Evolutionary conservation across 2,797 vertebrate genomes (phyloP), one percentile per base, ranked within the genome.

Genomic region (Melanotaenia parkinsoni): DNA sequence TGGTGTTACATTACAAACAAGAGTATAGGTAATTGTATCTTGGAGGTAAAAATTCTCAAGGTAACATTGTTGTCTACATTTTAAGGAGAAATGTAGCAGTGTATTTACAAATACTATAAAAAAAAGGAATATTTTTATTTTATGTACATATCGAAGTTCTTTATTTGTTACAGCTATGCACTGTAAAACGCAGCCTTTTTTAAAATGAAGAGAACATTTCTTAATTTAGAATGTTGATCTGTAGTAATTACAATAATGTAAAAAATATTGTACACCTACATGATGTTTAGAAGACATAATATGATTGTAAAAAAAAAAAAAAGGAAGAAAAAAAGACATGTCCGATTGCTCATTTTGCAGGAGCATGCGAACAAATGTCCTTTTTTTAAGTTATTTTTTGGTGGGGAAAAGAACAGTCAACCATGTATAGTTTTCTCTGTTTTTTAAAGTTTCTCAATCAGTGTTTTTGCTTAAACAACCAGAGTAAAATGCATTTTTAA

Each of bases 121-220:
- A 85, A 85, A 95, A 97, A 95, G 91, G 93, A 97, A 95, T 96
- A 97, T 98, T 98, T 99, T 99, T 98, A 96, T 98, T 98, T 97
- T 96, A 86, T 98, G 97, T 99, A 98, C 93, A 99, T 98, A 97
- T 93, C 94, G 90, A 96, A 93, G 95, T 95, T 96, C 93, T 97
- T 97, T 97, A 96, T 99, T 98, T 97, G 97, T 99, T 99, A 98
- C 96, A 97, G 98, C 98, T 99, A 98, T 99, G 98, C 98, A 98
- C 98, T 99, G 98, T 99, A 99, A 94, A 98, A 99, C 95, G 96
- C 97, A 98, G 97, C 97, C 95, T 98, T 98, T 99, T 97, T 97
- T 95, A 80, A 88, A 96, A 96, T 92, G 93, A 95, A 92, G 94
- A 95, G 89, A 95, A 91, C 86, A 96, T 97, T 99, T 99, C 97